Conservation (phyloP, 2,797 vertebrate genomes). For the Poeciliopsis infans region DNA sequence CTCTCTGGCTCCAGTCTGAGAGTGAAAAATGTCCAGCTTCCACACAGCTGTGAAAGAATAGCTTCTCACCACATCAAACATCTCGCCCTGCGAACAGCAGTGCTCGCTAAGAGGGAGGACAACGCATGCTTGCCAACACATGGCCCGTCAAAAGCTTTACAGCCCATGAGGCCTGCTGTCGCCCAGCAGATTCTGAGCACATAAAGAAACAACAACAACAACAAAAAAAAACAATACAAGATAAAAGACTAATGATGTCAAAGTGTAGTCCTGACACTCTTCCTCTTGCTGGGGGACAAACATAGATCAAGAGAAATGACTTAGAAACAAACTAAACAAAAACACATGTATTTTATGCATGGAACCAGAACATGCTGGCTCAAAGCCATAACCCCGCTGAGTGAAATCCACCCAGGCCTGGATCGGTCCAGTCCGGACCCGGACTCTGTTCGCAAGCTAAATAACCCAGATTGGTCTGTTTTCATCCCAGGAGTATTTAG, state of each 20-base stretch:
- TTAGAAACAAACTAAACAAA: neutral
- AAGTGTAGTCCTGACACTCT: neutral
- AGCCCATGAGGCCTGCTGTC: neutral
- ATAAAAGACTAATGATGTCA: neutral
- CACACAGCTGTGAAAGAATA: neutral
- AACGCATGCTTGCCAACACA: neutral
- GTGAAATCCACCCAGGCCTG: neutral
- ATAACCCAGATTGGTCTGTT: neutral
- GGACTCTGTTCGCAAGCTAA: neutral
- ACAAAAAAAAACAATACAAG: neutral
- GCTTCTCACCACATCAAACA: neutral
- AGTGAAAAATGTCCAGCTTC: neutral
- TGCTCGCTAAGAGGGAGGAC: neutral
- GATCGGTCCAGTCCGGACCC: neutral
- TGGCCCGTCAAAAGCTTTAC: neutral
- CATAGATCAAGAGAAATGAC: neutral
- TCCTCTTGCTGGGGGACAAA: neutral
- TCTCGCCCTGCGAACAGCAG: neutral
- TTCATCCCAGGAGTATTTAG: neutral
- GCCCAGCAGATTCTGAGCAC: neutral
- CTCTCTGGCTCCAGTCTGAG: neutral
- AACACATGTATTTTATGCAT: neutral
- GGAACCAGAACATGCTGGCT: neutral
- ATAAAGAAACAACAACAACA: neutral
- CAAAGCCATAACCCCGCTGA: neutral